These are phyloP conservation scores for Panthera leo DNA, from an alignment of 2,113 vertebrate genomes.

Conservation along the genomic window DNA sequence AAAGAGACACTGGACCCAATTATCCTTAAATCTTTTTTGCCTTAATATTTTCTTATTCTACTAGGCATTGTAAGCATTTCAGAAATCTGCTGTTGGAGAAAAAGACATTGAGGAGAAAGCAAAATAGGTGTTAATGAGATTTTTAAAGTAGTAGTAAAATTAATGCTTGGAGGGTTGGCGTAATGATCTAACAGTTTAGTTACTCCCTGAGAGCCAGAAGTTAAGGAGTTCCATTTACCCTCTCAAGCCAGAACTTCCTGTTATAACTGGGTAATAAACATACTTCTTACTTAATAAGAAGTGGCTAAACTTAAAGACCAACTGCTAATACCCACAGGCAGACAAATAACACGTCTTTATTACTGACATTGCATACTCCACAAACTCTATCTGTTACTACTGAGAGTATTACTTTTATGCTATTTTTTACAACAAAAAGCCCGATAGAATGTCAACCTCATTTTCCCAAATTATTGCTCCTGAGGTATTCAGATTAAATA, in stretches of 20 bases:
- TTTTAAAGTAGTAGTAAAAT: conserved; percentile 45
- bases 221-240: background rate
- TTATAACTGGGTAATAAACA: background rate
- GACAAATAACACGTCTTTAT: background rate
- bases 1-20: background rate
- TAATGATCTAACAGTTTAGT: background rate
- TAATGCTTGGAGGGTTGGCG: conserved; percentile 8
- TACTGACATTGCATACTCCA: background rate
- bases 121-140: conserved; percentile 25
- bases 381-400: background rate
- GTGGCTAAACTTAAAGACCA: background rate
- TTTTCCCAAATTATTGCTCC: background rate
- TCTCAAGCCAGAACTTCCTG: background rate
- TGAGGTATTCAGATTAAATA: background rate
- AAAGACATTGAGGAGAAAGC: background rate
- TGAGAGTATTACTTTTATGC: background rate
- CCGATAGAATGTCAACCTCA: background rate
- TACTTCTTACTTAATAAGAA: background rate
- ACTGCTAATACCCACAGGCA: background rate
- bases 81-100: conserved; percentile 16
- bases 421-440: background rate
- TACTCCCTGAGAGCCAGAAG: background rate
- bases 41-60: background rate
- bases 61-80: background rate
- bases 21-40: background rate